These are phyloP conservation scores for Caenorhabditis sinica DNA, from an alignment of 2,888 invertebrate genomes.

Conservation along the genomic window DNA sequence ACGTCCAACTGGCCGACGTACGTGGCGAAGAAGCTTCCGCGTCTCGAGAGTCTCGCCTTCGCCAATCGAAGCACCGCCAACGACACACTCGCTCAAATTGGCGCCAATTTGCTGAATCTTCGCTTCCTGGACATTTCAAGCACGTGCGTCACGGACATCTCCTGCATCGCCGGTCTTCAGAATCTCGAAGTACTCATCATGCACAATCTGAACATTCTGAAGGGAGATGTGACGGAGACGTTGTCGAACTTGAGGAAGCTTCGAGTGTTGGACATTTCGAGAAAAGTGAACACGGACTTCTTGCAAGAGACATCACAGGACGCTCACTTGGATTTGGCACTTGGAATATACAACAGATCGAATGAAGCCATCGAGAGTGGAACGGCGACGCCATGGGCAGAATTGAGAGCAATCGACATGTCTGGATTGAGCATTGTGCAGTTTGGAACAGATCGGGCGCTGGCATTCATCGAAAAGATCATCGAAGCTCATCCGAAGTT, in stretches of 20 bases:
- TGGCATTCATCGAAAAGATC: conserved; percentile 65
- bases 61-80: conserved; percentile 61
- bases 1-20: conserved; percentile 56
- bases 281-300: conserved; percentile 66
- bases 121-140: conserved; percentile 72
- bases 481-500: conserved; percentile 68
- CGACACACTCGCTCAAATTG: conserved; percentile 57
- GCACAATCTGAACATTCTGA: conserved; percentile 71
- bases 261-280: conserved; percentile 71
- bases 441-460: conserved; percentile 69
- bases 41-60: conserved; percentile 62
- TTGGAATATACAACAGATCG: conserved; percentile 67
- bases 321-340: conserved; percentile 64
- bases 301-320: conserved; percentile 68
- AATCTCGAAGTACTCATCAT: conserved; percentile 72
- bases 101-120: conserved; percentile 45
- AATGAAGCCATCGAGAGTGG: conserved; percentile 54
- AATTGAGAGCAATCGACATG: conserved; percentile 72
- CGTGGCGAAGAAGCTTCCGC: conserved; percentile 51
- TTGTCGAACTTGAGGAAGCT: conserved; percentile 63
- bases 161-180: conserved; percentile 58
- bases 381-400: conserved; percentile 66
- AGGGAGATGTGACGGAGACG: conserved; percentile 63
- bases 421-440: conserved; percentile 72
- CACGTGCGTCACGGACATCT: conserved; percentile 69